A percentile compares a stretch with the other conserved stretches of the same genome.
phyloP scores from a whole-genome alignment of 2,888 invertebrate species.

The Myopa tessellatipennis region DNA sequence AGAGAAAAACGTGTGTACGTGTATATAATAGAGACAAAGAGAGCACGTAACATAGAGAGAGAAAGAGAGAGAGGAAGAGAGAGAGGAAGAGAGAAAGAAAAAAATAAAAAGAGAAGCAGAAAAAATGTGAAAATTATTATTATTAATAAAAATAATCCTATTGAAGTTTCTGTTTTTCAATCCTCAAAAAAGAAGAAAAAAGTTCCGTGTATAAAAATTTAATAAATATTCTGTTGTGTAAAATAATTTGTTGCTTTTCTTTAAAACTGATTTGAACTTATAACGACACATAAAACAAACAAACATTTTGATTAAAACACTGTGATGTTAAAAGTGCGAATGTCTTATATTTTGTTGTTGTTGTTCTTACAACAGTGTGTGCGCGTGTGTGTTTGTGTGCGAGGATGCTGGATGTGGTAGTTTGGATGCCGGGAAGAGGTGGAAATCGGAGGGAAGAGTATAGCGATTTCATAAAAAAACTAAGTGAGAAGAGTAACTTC shows the following conservation, averaged over 20 bases:
- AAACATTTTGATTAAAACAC: conserved; percentile 12
- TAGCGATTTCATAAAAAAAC: not conserved
- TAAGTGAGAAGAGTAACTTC: not conserved
- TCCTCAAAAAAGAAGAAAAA: not conserved
- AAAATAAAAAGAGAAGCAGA: conserved; percentile 29
- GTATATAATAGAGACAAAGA: not conserved
- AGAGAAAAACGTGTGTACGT: not conserved
- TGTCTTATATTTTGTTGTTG: not conserved
- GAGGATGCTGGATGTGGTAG: not conserved
- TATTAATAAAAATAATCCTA: conserved; percentile 8
- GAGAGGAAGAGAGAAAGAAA: conserved; percentile 29
- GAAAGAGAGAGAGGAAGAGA: conserved; percentile 28
- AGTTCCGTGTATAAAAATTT: not conserved
- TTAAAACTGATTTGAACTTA: conserved; percentile 34
- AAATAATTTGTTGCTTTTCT: not conserved
- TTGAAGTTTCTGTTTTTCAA: too few relatives aligned
- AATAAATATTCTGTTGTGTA: not conserved
- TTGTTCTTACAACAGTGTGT: not conserved
- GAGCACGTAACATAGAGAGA: conserved; percentile 6
- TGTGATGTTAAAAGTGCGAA: not conserved
- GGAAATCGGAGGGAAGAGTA: not conserved
- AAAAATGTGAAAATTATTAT: conserved; percentile 4
- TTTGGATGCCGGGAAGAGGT: not conserved
- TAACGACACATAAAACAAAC: conserved; percentile 3
- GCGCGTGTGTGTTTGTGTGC: not conserved